Evolutionary conservation across 2,797 vertebrate species (phyloP).

Genomic region (Cynodonichthys magdalenae): DNA sequence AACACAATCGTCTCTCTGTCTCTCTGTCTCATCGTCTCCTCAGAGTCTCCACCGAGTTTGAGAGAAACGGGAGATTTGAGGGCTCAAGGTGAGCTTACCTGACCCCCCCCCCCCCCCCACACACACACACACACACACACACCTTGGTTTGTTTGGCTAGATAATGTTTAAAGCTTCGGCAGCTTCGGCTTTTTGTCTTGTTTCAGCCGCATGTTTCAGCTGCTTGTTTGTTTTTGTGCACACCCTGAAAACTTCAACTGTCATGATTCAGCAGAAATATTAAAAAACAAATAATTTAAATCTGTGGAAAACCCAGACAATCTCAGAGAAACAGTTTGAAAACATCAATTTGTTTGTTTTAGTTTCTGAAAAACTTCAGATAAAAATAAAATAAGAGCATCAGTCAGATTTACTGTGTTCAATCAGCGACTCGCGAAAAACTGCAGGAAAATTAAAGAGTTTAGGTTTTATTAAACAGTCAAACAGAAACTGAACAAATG

Average conservation of each 20-base stretch:
- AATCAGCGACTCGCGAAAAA: too few relatives aligned
- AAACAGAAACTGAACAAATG: too few relatives aligned
- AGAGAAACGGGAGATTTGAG: slow-evolving; percentile 99
- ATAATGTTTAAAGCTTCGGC: not conserved
- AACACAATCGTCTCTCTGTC: slow-evolving; percentile 61
- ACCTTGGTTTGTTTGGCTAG: too few relatives aligned
- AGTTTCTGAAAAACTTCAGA: too few relatives aligned
- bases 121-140: too few relatives aligned
- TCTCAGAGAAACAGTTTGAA: too few relatives aligned
- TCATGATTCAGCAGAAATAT: slow-evolving; percentile 17
- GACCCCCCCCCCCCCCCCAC: not conserved
- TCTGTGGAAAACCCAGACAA: slow-evolving; percentile 27
- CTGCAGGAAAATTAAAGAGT: too few relatives aligned
- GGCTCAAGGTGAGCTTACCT: slow-evolving; percentile 94
- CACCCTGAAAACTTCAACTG: not conserved
- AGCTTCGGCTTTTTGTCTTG: not conserved
- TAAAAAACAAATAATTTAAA: slow-evolving; percentile 11
- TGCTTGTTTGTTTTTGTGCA: slow-evolving; percentile 12
- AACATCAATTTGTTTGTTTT: not conserved
- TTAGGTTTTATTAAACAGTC: too few relatives aligned
- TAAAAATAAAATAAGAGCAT: too few relatives aligned
- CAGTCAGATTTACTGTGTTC: too few relatives aligned
- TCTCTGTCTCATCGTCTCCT: slow-evolving; percentile 81
- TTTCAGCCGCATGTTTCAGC: slow-evolving; percentile 51
- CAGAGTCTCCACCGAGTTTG: slow-evolving; percentile 98